A percentile compares a stretch with the other conserved stretches of the same genome.
These are phyloP conservation scores for Somateria mollissima DNA, from an alignment of 2,797 vertebrate genomes.

Conservation along the genomic window DNA sequence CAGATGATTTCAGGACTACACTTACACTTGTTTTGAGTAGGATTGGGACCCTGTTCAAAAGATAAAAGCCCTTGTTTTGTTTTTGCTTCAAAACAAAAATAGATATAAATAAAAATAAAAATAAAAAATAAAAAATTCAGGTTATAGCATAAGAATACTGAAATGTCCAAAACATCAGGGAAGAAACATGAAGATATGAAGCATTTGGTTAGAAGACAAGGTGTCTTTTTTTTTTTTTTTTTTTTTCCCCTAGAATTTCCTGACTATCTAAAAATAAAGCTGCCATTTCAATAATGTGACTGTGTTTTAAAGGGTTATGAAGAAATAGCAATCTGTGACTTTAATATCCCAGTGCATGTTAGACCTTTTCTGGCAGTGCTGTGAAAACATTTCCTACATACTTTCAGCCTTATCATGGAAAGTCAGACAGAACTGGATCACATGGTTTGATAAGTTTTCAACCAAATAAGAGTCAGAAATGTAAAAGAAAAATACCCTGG, in stretches of 20 bases:
- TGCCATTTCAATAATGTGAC: background rate
- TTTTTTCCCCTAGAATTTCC: background rate
- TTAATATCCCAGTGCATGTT: constrained; percentile 35
- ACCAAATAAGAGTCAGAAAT: constrained; percentile 83
- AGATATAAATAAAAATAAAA: background rate
- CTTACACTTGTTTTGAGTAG: background rate
- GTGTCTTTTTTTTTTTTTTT: background rate
- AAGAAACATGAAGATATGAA: background rate
- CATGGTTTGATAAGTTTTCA: constrained; percentile 76
- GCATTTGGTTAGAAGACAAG: background rate
- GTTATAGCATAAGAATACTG: background rate
- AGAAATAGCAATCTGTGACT: constrained; percentile 36
- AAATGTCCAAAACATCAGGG: background rate
- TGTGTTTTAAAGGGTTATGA: background rate
- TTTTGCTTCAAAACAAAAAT: background rate
- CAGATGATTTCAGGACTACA: background rate
- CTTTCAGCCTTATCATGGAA: constrained; percentile 80
- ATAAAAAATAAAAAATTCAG: too few relatives aligned
- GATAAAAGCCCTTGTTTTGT: background rate
- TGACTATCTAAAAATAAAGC: background rate
- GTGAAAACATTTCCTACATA: constrained; percentile 81
- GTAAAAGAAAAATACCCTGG: constrained; percentile 82
- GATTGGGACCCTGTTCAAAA: background rate
- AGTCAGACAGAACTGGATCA: constrained; percentile 76
- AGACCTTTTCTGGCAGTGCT: constrained; percentile 67